Conservation (phyloP, 2,797 vertebrate species). For the Eidolon dupreanum region DNA sequence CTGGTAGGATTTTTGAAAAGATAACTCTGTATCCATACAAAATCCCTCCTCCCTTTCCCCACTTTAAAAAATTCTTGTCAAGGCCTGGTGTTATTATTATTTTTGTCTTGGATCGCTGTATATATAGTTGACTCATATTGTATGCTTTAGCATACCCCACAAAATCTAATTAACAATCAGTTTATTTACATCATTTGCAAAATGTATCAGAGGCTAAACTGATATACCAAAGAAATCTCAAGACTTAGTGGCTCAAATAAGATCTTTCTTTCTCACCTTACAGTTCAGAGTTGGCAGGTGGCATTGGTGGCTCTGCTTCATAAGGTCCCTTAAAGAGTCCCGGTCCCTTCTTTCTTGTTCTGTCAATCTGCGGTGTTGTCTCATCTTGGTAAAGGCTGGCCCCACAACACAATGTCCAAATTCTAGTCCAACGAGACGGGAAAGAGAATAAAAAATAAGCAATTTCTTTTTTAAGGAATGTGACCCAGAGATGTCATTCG, state of each 20-base stretch:
- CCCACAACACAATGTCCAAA: not conserved
- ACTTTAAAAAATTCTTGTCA: not conserved
- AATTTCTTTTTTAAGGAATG: not conserved
- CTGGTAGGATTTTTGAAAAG: not conserved
- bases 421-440: not conserved
- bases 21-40: not conserved
- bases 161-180: not conserved
- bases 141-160: not conserved
- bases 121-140: not conserved
- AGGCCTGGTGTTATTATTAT: not conserved
- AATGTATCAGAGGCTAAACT: not conserved
- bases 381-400: not conserved
- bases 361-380: not conserved
- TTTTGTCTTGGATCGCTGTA: not conserved
- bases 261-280: not conserved
- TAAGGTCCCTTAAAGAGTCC: not conserved
- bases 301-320: not conserved
- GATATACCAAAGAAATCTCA: not conserved
- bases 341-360: not conserved
- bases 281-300: not conserved
- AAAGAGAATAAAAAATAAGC: not conserved
- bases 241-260: not conserved
- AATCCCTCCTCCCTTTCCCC: not conserved
- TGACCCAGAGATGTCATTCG: too few species aligned
- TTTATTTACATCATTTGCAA: slow-evolving; percentile 33